These are phyloP conservation scores for Chelonoidis abingdonii DNA, from an alignment of 2,113 vertebrate species.

Conservation along the genomic window DNA sequence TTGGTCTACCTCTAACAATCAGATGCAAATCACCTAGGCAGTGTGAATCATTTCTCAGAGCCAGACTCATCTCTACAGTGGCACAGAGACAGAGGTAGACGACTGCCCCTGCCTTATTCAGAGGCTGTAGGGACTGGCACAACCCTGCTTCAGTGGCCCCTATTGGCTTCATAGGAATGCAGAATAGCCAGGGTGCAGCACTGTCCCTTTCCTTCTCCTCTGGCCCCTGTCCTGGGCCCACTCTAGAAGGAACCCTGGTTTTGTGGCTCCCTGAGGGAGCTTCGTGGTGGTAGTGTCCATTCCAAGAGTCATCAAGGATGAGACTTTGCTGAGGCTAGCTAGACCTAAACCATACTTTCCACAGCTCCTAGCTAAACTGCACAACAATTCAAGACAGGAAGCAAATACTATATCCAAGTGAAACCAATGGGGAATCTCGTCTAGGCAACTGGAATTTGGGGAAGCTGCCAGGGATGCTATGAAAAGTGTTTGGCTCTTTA, in stretches of 20 bases:
- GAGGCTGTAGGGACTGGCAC: not conserved
- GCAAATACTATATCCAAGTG: not conserved
- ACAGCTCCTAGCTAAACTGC: not conserved
- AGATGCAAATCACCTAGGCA: not conserved
- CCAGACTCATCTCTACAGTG: not conserved
- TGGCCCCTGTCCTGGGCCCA: not conserved
- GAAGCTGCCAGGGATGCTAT: not conserved
- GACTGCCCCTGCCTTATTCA: not conserved
- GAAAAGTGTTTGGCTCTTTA: not conserved
- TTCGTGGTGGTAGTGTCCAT: not conserved
- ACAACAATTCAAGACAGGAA: not conserved
- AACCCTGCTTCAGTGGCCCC: not conserved
- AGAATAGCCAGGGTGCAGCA: not conserved
- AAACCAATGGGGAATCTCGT: not conserved
- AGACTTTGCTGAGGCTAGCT: not conserved
- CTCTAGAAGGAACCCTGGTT: not conserved
- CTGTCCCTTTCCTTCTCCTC: not conserved
- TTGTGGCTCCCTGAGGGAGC: not conserved
- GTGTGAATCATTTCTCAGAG: not conserved
- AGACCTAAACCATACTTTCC: not conserved
- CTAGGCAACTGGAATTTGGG: not conserved
- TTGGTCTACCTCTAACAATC: not conserved
- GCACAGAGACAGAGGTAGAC: not conserved
- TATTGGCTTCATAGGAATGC: not conserved
- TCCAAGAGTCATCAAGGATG: not conserved